Evolutionary conservation across 1,140 invertebrate genomes (phyloP), one percentile per base, ranked within the genome.

Genomic region (Chymomyza costata): DNA sequence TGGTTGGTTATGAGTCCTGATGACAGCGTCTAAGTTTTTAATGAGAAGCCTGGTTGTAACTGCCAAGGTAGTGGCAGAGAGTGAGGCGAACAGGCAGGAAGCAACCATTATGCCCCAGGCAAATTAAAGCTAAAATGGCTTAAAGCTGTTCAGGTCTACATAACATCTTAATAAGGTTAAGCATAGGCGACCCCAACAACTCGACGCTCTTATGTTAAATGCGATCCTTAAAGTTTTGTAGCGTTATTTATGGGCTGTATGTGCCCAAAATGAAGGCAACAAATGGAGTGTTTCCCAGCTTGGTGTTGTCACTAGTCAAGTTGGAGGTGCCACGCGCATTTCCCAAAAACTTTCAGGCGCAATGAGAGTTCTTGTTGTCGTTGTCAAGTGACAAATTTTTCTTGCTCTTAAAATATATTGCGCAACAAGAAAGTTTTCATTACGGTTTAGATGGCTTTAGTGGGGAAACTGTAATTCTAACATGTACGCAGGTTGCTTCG

Each of bases 11-110:
- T 71, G 52, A 48, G 64, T 32, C 63, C 18, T 57, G 70, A 52
- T 78, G 71, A 78, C 70, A 78, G 49, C 18, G 52, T 51, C 55
- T 54, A 68, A 74, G 71, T 74, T 74, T 70, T 74, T 74, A 74
- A 74, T 74, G 70, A 74, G 70, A n/a, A n/a, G n/a, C n/a, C n/a
- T n/a, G n/a, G n/a, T n/a, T n/a, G n/a, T n/a, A n/a, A n/a, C n/a
- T n/a, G n/a, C n/a, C n/a, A n/a, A n/a, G n/a, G n/a, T n/a, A n/a
- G n/a, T n/a, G n/a, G n/a, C n/a, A n/a, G n/a, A n/a, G n/a, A n/a
- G n/a, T n/a, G n/a, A n/a, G n/a, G n/a, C n/a, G n/a, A n/a, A n/a
- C 51, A 50, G 18, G n/a, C 31, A 34, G 16, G 14, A 30, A 5
- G 28, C 11, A 39, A 44, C 7, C 43, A 54, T 21, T 3, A 28